Evolutionary conservation across 2,888 invertebrate species (phyloP), one percentile per base, ranked within the genome.

Genomic region (Pristionchus mayeri): DNA sequence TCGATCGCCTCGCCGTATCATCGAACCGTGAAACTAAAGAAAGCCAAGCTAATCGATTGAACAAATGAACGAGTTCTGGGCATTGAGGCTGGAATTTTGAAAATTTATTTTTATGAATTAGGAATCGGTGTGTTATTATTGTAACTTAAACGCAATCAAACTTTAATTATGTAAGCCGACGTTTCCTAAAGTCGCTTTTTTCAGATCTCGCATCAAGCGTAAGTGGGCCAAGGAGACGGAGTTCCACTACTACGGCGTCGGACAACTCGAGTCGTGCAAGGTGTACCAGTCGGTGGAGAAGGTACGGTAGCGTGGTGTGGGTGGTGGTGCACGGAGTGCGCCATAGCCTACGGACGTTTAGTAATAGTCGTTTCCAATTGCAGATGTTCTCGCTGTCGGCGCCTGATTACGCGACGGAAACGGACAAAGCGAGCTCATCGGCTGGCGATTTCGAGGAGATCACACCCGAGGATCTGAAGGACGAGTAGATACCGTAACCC

Each of bases 231-330:
- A 85, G 52, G 85, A 85, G n/a, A 88, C 89, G 37, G 91, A 92
- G 85, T 89, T 90, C 84, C 89, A 90, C 63, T 92, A 92, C 87
- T 92, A 90, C 79, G 92, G 92, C 24, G 87, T 88, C 4, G 92
- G 92, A 21, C 86, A 88, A 18, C 89, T 91, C 80, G 90, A 90
- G 84, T 88, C 91, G 7, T 91, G 90, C 57, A 84, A 87, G 52
- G 87, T 92, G n/a, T 91, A 90, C 86, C 78, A 87, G 57, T 85
- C 86, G 63, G 84, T 90, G 30, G 80, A 89, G 24, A 88, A 87
- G 86, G 90, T 90, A 30, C 27, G 60, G 40, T 30, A 21, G 30
- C 11, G 54, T 30, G 63, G 63, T 63, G 34, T 34, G n/a, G n/a
- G 16, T 21, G n/a, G 71, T 71, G 71, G 71, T 44, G 71, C 40